Percentiles rank a stretch among this genome's conserved stretches.
Evolutionary conservation across 2,113 vertebrate species (phyloP).

Genomic region (Ameiurus melas): DNA sequence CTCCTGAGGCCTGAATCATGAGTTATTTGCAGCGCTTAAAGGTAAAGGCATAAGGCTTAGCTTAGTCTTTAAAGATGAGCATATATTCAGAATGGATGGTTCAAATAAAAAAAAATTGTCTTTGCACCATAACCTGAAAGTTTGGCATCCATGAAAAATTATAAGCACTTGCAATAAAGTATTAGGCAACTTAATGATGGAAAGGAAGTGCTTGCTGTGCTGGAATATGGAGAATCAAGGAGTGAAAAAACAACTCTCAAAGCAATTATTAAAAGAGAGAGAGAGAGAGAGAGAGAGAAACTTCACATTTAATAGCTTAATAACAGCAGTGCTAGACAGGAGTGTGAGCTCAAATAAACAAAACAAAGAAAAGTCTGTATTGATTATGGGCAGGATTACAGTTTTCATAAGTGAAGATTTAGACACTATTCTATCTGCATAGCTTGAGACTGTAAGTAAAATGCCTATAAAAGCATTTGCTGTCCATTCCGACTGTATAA

Average conservation of each 20-base stretch:
- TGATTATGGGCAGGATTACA: neutral
- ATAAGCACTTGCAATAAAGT: neutral
- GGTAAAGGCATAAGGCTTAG: conserved; percentile 8
- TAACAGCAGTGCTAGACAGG: neutral
- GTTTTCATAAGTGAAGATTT: neutral
- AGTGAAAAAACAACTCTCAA: neutral
- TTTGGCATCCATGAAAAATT: neutral
- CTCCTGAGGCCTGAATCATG: conserved; percentile 17
- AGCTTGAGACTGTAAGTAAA: neutral
- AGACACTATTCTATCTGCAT: neutral
- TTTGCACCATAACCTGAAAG: neutral
- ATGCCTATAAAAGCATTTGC: conserved; percentile 20
- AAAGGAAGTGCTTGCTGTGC: neutral
- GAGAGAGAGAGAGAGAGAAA: neutral
- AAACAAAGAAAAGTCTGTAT: neutral
- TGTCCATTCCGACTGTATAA: neutral
- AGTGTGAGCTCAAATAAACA: neutral
- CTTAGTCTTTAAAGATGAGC: conserved; percentile 15
- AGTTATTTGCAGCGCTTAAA: conserved; percentile 8
- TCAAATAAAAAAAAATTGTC: neutral
- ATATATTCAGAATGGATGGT: neutral
- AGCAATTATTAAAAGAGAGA: neutral
- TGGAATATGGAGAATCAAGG: neutral
- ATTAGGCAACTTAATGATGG: neutral
- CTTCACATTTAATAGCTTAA: neutral